Conservation (phyloP, 2,888 invertebrate species). For the Dryomyza anilis region DNA sequence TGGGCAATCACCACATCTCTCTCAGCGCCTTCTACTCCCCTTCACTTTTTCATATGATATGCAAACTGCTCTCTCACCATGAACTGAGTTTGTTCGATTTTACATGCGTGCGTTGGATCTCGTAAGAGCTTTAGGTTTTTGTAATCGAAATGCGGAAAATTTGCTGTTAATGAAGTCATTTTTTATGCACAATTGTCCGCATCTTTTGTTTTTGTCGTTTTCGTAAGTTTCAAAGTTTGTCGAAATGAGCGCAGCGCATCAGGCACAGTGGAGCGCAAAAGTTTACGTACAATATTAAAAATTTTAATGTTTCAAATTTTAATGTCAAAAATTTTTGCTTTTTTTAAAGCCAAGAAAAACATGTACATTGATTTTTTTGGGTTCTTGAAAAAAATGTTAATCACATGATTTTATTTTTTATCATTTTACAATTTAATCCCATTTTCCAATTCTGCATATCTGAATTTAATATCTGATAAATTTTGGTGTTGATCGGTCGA, state of each 20-base stretch:
- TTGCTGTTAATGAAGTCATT: constrained; percentile 5
- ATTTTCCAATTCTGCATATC: too few species aligned
- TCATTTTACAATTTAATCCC: too few species aligned
- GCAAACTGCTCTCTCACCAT: background rate
- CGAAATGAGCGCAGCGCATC: background rate
- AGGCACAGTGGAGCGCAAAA: background rate
- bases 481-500: too few species aligned
- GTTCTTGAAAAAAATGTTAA: background rate
- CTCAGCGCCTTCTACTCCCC: background rate
- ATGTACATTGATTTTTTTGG: too few species aligned
- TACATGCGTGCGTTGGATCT: constrained; percentile 30
- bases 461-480: too few species aligned
- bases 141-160: constrained; percentile 1
- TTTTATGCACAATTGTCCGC: background rate
- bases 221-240: background rate
- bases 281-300: background rate
- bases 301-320: background rate
- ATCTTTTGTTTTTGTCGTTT: background rate
- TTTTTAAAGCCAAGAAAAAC: too few species aligned
- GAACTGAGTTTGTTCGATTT: background rate
- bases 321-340: background rate
- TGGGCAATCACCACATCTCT: too few species aligned
- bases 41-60: background rate
- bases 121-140: constrained; percentile 11
- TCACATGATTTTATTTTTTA: background rate